Evolutionary conservation across 2,888 invertebrate genomes (phyloP).

Genomic region (Podotricha telesiphe): DNA sequence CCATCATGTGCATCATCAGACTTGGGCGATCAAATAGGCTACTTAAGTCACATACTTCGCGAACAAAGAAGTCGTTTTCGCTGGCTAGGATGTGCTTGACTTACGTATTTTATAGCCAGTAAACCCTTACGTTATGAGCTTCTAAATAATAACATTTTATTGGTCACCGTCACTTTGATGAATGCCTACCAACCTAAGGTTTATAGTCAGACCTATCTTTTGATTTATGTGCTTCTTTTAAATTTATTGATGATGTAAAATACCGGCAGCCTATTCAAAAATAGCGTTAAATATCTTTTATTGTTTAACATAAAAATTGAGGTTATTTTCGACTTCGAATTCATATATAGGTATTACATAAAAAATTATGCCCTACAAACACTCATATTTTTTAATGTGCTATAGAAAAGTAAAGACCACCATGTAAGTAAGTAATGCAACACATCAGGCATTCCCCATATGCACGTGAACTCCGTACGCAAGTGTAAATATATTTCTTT

Average conservation of each 20-base stretch:
- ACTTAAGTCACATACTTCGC: slow-evolving; percentile 47
- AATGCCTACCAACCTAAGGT: slow-evolving; percentile 65
- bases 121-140: slow-evolving; percentile 79
- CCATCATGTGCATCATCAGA: slow-evolving; percentile 65
- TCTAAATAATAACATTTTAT: slow-evolving; percentile 81
- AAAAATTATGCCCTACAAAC: neutral
- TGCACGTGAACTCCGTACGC: slow-evolving; percentile 7
- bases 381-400: slow-evolving; percentile 4
- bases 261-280: slow-evolving; percentile 25
- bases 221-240: slow-evolving; percentile 69
- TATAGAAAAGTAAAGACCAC: slow-evolving; percentile 11
- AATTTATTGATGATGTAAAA: slow-evolving; percentile 74
- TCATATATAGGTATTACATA: neutral
- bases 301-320: neutral
- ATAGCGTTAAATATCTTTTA: slow-evolving; percentile 4
- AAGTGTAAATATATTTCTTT: slow-evolving; percentile 3
- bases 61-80: slow-evolving; percentile 57
- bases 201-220: slow-evolving; percentile 66
- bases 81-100: slow-evolving; percentile 61
- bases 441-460: slow-evolving; percentile 12
- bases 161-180: slow-evolving; percentile 69
- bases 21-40: slow-evolving; percentile 59
- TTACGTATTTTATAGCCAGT: slow-evolving; percentile 71
- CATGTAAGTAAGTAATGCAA: slow-evolving; percentile 11
- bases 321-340: neutral